Base-by-base conservation (phyloP, 2,888 invertebrate genomes). In the Prenolepis imparis region DNA sequence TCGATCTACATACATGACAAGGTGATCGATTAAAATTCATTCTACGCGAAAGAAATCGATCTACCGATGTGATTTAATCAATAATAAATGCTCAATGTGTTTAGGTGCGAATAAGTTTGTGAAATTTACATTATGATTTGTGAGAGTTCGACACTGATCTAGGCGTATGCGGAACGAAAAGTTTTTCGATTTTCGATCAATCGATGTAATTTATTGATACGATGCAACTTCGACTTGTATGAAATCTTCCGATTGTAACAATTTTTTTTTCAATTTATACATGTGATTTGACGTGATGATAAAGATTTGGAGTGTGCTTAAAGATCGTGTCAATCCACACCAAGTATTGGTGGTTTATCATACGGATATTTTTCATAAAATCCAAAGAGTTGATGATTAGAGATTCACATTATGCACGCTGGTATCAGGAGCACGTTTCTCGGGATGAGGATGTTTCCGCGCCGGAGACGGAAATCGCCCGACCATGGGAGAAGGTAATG, bases 351-450 rank as follows among this genome's bases (percentile, higher is more conserved):
- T 59, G 55, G 12, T 11, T 39, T 32, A 18, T 32, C 48, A 64
- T 44, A 63, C n/a, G 36, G 55, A 48, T n/a, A n/a, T n/a, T n/a
- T 41, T 28, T 73, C 44, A 41, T 77, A n/a, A 8, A n/a, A 28
- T 48, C 28, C 77, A 41, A 21, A 28, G n/a, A n/a, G 52, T 52
- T 72, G 75, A 75, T 77, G 82, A 86, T 86, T 82, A 64, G 74
- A 41, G 59, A 84, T 84, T 64, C 83, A 85, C 80, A 86, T 77
- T 75, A 94, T 94, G 94, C 93, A 94, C 75, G 92, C 93, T 84
- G 93, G 93, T 86, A 92, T 93, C 89, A 93, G 94, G 87, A 93
- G 94, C 81, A 89, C 93, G 78, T 91, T 93, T 86, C 87, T 93
- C 84, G 91, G 90, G 64, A 88, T 88, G 36, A 88, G 86, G 82